Base-by-base conservation (phyloP, 2,113 vertebrate genomes). In the Otis tarda region DNA sequence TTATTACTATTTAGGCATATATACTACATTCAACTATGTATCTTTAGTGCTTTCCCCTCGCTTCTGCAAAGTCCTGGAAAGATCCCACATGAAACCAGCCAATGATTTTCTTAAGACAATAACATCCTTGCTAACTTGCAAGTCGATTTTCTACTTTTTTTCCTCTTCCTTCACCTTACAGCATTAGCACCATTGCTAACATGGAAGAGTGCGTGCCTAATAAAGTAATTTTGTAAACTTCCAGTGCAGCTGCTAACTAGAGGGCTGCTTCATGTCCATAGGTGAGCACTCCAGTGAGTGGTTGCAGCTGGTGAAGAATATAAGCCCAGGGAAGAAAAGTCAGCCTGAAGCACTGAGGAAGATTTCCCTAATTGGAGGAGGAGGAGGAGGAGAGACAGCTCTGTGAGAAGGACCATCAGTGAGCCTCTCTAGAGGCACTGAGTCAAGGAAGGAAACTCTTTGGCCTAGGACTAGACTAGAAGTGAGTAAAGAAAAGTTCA, bases 1-100 rank as follows among this genome's bases (percentile, higher is more conserved):
- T 81, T 89, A 91, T 89, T 96, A 69, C 61, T 80, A 37, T 81
- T 96, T 89, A 94, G 77, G 55, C 61, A 84, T 78, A 95, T 49
- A 57, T 65, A 63, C 53, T 93, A 23, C 83, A 49, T 79, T 39
- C n/a, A 85, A 28, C 45, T 80, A 61, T 43, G 71, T 83, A 94
- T 77, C 75, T 93, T 96, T 84, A 80, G 50, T 60, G 92, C 41
- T 71, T 64, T 82, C 43, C 45, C 28, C 49, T 86, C 2, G 0
- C 60, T 83, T 68, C 86, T 87, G 30, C 68, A 74, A 77, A 83
- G 83, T 45, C 69, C 70, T 78, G 41, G 60, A 50, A 93, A 91
- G 86, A 89, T 86, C 64, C 67, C 59, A 71, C 71, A 78, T 55
- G 87, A 92, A 90, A 83, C 33, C 35, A 73, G 43, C 33, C 57